Evolutionary conservation across 2,797 vertebrate species (phyloP).

Genomic region (Gobionotothen gibberifrons): DNA sequence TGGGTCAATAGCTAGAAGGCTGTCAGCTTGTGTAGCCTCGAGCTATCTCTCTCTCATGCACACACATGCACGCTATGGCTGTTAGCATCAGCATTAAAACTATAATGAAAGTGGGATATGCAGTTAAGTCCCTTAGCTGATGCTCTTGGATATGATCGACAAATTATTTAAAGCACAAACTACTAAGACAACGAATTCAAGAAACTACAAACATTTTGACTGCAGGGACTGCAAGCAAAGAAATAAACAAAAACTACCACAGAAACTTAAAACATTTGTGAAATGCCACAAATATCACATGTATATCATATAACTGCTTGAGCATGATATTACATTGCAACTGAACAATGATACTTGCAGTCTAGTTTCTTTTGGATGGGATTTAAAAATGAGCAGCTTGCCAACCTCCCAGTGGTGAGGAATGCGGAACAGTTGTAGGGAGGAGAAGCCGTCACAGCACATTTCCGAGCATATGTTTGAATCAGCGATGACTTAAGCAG

Average conservation of each 20-base stretch:
- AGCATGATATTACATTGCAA: neutral
- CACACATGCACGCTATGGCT: neutral
- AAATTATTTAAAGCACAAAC: neutral
- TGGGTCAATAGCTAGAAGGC: conserved; percentile 68
- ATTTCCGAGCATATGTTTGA: neutral
- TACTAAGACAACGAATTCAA: neutral
- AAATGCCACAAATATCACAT: neutral
- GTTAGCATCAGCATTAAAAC: conserved; percentile 1
- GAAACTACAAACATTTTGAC: neutral
- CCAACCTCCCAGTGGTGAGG: neutral
- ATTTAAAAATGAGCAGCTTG: neutral
- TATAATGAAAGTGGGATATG: neutral
- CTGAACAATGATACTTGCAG: neutral
- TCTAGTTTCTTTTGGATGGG: neutral
- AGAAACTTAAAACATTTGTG: neutral
- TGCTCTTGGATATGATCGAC: neutral
- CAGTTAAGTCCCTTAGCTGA: conserved; percentile 9
- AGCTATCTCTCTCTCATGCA: conserved; percentile 23
- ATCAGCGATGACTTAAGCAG: neutral
- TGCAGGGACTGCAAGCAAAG: neutral
- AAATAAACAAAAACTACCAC: neutral
- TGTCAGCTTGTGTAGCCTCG: conserved; percentile 58
- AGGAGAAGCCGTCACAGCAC: neutral
- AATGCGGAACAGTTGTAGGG: conserved; percentile 5
- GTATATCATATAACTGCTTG: neutral